These are phyloP conservation scores for Hafferia zeledoni DNA, from an alignment of 2,797 vertebrate genomes.

Conservation along the genomic window DNA sequence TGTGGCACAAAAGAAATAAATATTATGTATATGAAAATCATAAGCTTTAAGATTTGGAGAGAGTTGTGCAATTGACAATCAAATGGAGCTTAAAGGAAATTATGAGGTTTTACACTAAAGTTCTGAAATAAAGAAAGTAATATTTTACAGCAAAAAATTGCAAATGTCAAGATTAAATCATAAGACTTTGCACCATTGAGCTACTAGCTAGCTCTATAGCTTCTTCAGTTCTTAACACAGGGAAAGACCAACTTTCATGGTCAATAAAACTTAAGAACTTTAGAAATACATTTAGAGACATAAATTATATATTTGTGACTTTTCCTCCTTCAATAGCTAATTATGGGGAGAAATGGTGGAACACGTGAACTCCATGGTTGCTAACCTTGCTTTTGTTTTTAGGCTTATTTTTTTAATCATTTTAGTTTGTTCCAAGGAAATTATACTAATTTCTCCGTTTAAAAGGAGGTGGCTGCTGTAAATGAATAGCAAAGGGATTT, in stretches of 20 bases:
- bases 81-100: conserved; percentile 87
- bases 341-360: conserved; percentile 66
- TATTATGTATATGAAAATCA: conserved; percentile 78
- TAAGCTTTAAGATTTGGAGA: conserved; percentile 78
- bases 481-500: background rate
- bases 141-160: conserved; percentile 83
- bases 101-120: conserved; percentile 81
- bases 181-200: conserved; percentile 84
- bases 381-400: conserved; percentile 44
- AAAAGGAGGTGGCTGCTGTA: background rate
- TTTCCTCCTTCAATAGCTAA: conserved; percentile 69
- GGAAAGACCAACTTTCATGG: conserved; percentile 85
- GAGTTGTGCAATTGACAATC: conserved; percentile 86
- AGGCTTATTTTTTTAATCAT: background rate
- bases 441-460: conserved; percentile 2
- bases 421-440: conserved; percentile 29
- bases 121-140: conserved; percentile 83
- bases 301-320: conserved; percentile 81
- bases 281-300: conserved; percentile 79
- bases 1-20: conserved; percentile 77
- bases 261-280: conserved; percentile 86
- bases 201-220: conserved; percentile 76
- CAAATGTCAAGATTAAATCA: conserved; percentile 84
- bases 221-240: conserved; percentile 77
- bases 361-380: conserved; percentile 6